Conservation (phyloP, 2,888 invertebrate species). For the Zygogramma bicolorata region DNA sequence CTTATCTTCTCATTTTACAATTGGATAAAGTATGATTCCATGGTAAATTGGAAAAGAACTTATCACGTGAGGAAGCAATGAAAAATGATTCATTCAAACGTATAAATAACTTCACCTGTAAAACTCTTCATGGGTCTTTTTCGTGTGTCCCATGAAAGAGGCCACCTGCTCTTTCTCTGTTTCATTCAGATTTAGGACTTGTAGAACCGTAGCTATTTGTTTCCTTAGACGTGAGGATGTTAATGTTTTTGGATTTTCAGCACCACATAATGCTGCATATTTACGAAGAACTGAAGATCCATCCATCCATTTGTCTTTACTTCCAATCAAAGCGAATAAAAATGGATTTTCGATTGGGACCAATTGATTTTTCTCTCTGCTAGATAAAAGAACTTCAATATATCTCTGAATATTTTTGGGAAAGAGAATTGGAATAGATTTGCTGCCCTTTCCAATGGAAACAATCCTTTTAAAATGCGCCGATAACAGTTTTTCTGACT, state of each 20-base stretch:
- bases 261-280: conserved; percentile 43
- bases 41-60: neutral
- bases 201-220: conserved; percentile 50
- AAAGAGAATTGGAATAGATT: conserved; percentile 31
- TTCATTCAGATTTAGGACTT: conserved; percentile 37
- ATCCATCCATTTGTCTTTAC: conserved; percentile 43
- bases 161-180: conserved; percentile 27
- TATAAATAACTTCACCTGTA: conserved; percentile 17
- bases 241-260: conserved; percentile 41
- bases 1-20: neutral
- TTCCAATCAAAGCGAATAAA: conserved; percentile 47
- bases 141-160: conserved; percentile 30
- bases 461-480: conserved; percentile 42
- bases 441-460: conserved; percentile 42
- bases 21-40: neutral
- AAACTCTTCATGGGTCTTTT: conserved; percentile 28
- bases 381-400: conserved; percentile 18
- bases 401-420: conserved; percentile 25
- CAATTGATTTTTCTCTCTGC: conserved; percentile 37
- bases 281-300: conserved; percentile 45
- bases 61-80: neutral
- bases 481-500: conserved; percentile 44
- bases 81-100: neutral
- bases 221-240: conserved; percentile 48
- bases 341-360: conserved; percentile 46